Evolutionary conservation across 2,888 invertebrate genomes (phyloP).

Genomic region (Perdita meconis): DNA sequence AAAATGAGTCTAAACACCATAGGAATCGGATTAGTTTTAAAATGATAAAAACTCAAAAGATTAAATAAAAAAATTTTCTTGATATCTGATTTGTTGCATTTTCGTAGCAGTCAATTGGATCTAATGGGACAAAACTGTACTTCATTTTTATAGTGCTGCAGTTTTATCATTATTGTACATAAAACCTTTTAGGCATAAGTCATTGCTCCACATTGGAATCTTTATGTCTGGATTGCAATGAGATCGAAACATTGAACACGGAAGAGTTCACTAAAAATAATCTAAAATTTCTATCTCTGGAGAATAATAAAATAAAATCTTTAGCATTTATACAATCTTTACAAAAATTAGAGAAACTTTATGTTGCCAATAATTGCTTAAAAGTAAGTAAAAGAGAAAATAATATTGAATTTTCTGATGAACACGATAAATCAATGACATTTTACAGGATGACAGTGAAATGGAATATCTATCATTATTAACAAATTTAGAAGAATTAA

Average conservation of each 20-base stretch:
- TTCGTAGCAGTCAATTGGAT: no score
- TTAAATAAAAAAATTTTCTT: no score
- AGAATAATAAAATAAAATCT: slow-evolving; percentile 67
- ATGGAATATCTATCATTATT: slow-evolving; percentile 30
- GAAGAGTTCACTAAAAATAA: slow-evolving; percentile 55
- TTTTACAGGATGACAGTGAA: slow-evolving; percentile 36
- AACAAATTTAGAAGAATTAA: slow-evolving; percentile 52
- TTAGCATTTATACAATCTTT: slow-evolving; percentile 60
- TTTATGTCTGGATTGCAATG: slow-evolving; percentile 66
- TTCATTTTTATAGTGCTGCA: no score
- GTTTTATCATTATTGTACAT: no score
- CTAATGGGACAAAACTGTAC: no score
- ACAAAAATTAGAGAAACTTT: slow-evolving; percentile 60
- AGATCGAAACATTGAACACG: slow-evolving; percentile 54
- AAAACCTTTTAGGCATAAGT: slow-evolving; percentile 55
- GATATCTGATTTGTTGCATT: no score
- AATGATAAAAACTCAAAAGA: no score
- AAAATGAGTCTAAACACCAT: no score
- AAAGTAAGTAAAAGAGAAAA: slow-evolving; percentile 51
- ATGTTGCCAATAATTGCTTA: slow-evolving; percentile 69
- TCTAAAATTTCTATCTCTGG: slow-evolving; percentile 64
- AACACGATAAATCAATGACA: neutral
- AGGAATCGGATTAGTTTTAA: no score
- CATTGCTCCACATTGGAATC: slow-evolving; percentile 58
- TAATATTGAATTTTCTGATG: no score